Conservation (phyloP, 2,888 invertebrate genomes). For the Meta bourneti region DNA sequence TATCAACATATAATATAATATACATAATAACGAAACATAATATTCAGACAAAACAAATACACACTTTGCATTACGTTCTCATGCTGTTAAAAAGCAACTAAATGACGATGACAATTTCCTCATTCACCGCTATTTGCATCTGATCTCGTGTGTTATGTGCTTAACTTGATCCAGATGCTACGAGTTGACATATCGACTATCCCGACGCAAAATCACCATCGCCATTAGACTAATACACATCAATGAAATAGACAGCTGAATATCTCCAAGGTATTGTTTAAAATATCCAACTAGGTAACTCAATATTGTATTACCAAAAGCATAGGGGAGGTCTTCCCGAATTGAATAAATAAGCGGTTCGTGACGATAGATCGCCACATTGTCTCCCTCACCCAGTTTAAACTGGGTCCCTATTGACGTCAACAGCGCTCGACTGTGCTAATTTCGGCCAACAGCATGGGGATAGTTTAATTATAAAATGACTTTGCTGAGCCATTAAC, state of each 20-base stretch:
- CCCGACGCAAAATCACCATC: not conserved
- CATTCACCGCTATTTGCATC: too few species aligned
- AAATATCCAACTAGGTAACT: not conserved
- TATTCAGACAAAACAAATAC: too few species aligned
- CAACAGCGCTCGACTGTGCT: not conserved
- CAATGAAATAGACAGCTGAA: not conserved
- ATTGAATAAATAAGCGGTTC: not conserved
- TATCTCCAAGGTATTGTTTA: not conserved
- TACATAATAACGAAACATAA: too few species aligned
- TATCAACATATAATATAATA: too few species aligned
- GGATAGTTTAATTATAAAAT: slow-evolving; percentile 18
- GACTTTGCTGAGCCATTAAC: slow-evolving; percentile 12
- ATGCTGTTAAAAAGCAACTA: too few species aligned
- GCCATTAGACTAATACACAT: not conserved
- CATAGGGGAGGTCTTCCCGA: not conserved
- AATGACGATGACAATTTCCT: too few species aligned
- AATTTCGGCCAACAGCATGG: not conserved
- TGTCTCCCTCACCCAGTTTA: not conserved
- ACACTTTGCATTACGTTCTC: too few species aligned
- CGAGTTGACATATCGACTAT: not conserved
- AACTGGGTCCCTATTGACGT: not conserved
- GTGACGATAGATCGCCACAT: not conserved
- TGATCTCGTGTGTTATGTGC: not conserved
- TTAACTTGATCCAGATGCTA: not conserved
- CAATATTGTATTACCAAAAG: not conserved